phyloP scores from a whole-genome alignment of 2,888 invertebrate genomes.

The Agrotis puta region DNA sequence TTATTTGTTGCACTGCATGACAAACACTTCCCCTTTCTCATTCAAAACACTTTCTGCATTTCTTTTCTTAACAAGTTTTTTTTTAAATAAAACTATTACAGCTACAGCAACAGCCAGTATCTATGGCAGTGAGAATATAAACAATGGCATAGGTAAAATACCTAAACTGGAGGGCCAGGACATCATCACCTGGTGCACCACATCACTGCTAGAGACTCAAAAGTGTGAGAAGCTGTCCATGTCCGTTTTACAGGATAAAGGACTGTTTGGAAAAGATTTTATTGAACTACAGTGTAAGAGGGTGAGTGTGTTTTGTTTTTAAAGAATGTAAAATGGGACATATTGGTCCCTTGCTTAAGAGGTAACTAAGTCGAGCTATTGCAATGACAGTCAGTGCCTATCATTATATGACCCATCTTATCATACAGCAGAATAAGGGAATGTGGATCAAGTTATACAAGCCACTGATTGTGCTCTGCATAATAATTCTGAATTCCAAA shows the following conservation, averaged over 20 bases:
- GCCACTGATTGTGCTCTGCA: too few relatives aligned
- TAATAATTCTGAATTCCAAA: too few relatives aligned
- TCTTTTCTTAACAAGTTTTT: too few relatives aligned
- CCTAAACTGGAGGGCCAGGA: slow-evolving; percentile 81
- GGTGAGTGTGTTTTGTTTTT: slow-evolving; percentile 77
- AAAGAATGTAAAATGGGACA: not conserved
- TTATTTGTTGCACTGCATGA: too few relatives aligned
- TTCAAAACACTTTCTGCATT: too few relatives aligned
- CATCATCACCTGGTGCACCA: slow-evolving; percentile 95
- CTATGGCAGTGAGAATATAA: slow-evolving; percentile 68
- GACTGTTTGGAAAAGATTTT: slow-evolving; percentile 92
- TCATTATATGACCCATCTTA: too few relatives aligned
- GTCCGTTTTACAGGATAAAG: slow-evolving; percentile 92
- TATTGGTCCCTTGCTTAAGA: not conserved
- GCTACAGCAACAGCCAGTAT: slow-evolving; percentile 65
- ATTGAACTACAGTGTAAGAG: slow-evolving; percentile 93
- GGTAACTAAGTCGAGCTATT: not conserved
- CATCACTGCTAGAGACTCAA: slow-evolving; percentile 93
- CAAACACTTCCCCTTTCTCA: too few relatives aligned
- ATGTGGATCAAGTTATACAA: too few relatives aligned
- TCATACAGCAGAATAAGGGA: too few relatives aligned
- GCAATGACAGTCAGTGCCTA: too few relatives aligned
- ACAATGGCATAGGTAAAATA: slow-evolving; percentile 68
- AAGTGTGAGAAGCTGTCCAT: slow-evolving; percentile 95
- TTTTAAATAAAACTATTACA: slow-evolving; percentile 51